Percentiles rank a stretch among this genome's conserved stretches.
Evolutionary conservation across 2,797 vertebrate species (phyloP).

Genomic region (Sebastes diploproa): DNA sequence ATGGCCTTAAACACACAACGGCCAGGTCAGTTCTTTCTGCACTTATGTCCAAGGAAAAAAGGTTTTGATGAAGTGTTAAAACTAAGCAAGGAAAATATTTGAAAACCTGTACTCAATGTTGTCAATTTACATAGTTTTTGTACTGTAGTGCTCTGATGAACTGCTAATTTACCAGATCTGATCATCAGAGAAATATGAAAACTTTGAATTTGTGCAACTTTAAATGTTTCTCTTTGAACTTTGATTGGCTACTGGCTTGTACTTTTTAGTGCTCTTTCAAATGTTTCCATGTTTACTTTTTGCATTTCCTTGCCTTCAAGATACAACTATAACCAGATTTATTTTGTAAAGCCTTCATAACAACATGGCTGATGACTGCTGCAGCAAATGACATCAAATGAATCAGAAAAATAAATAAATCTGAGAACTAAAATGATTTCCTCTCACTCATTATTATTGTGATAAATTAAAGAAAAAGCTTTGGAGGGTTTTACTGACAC

Average conservation of each 20-base stretch:
- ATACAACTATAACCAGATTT: conserved; percentile 67
- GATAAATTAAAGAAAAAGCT: background rate
- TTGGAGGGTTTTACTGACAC: background rate
- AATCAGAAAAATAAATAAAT: conserved; percentile 73
- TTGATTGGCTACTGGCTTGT: conserved; percentile 33
- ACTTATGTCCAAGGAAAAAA: conserved; percentile 47
- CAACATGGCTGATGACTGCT: conserved; percentile 38
- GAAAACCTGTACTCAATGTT: background rate
- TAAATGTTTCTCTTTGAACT: conserved; percentile 44
- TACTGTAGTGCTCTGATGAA: conserved; percentile 8
- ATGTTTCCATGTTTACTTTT: conserved; percentile 61
- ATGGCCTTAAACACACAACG: background rate
- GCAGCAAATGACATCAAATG: conserved; percentile 41
- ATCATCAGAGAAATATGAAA: conserved; percentile 12
- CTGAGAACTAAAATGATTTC: conserved; percentile 55
- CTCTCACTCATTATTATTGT: conserved; percentile 17
- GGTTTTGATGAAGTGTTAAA: conserved; percentile 34
- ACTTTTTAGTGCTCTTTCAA: conserved; percentile 25
- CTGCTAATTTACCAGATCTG: conserved; percentile 13
- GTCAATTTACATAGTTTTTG: conserved; percentile 2
- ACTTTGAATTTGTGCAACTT: background rate
- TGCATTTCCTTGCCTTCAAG: conserved; percentile 30
- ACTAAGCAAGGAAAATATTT: conserved; percentile 44
- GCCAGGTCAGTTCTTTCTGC: conserved; percentile 59
- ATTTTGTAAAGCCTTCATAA: conserved; percentile 43